Evolutionary conservation across 2,113 vertebrate species (phyloP), one percentile per base, ranked within the genome.

Genomic region (Saccopteryx bilineata): DNA sequence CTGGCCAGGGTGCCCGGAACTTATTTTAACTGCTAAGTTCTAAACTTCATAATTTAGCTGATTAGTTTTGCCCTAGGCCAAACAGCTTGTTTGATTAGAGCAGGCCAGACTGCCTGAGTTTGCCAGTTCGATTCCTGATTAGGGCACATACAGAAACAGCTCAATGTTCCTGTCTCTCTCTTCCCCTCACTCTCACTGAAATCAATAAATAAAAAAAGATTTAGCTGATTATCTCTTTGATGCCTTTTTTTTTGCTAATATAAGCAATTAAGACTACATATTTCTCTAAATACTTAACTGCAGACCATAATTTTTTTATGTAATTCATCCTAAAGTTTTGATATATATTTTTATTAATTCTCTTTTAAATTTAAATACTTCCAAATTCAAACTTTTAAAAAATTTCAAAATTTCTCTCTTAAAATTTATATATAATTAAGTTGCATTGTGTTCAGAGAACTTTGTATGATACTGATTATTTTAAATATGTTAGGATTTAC

Each of bases 21-120:
- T 39, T 39, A 39, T 93, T 78, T 68, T 94, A 69, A 84, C n/a
- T 61, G 63, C 24, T 72, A 90, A 79, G 80, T 79, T 91, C 46
- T 63, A 71, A 85, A 89, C 63, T n/a, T 94, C 39, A 80, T 80
- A 71, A 48, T 63, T 79, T 85, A 86, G 74, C 15, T 71, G n/a
- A 79, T 84, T 78, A 79, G 50, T 3, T 39, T 39, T 39, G 39
- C 39, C 39, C 39, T 39, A 39, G 39, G 39, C 39, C 39, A 39
- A 39, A 39, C 39, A 39, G 39, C 39, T 39, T 39, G 39, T 39
- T 39, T 39, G 39, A 39, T 39, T 39, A 39, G 39, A 39, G 39
- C 39, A 39, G 39, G 39, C 39, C 39, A 39, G 39, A 39, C 39
- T 39, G 39, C 39, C 39, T 39, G 39, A 39, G 39, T 39, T 39